Base-by-base conservation (phyloP, 92 coral and sea anemone genomes). In the Bergia sp. region DNA sequence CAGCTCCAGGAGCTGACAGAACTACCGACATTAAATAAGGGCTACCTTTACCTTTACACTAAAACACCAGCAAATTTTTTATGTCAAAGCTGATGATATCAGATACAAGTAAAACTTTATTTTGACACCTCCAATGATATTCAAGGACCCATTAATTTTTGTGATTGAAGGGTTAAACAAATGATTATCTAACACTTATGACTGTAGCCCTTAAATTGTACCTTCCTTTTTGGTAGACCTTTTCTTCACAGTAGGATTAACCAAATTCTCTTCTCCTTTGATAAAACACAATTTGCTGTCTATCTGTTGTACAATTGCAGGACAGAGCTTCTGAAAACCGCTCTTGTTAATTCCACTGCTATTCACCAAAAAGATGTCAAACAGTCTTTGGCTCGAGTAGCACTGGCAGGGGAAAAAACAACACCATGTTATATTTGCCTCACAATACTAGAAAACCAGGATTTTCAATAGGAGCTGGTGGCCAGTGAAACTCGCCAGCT, bases 261-360 rank as follows among this genome's bases (percentile, higher is more conserved):
- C 47, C 15, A 86, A 64, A 50, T 85, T 78, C 20, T 66, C 82
- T 40, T 40, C 53, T 47, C n/a, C 82, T 44, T 92, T 72, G 13
- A 16, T 84, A 16, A 18, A 39, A 85, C 99, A 97, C 3, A 88
- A 84, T 18, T 92, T 91, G 86, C 95, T 95, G 55, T 94, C 98
- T 57, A 95, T 89, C 82, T 97, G 99, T 40, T 97, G 93, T 76
- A 97, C 98, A 66, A 97, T 86, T 4, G 97, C 98, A 37, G 99
- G 99, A 41, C 99, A 97, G 18, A 97, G 77, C 47, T 61, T 79
- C 82, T 92, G 86, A 77, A 95, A 95, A 43, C 21, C 53, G n/a
- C 79, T 66, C 57, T 55, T 89, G 67, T 90, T 45, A 40, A 95
- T 21, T 7, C 86, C 90, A 64, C 87, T 76, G 3, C 67, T 71